phyloP scores from a whole-genome alignment of 2,113 vertebrate genomes.

The Saimiri boliviensis region DNA sequence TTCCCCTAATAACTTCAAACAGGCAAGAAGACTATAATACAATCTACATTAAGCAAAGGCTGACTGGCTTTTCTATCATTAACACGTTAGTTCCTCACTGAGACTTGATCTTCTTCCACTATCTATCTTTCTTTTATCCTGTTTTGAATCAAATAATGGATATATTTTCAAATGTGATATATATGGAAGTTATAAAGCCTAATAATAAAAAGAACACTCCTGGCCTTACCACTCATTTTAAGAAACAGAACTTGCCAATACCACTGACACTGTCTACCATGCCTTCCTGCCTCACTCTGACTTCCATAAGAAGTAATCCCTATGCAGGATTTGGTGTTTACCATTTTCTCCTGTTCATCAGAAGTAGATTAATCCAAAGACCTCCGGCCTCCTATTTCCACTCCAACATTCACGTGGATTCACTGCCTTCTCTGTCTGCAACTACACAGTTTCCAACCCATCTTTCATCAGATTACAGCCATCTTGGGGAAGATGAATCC shows the following conservation, averaged over 20 bases:
- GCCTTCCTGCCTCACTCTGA: neutral
- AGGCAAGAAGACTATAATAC: neutral
- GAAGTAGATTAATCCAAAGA: constrained; percentile 41
- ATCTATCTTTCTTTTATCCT: neutral
- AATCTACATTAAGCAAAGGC: neutral
- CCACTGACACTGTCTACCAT: neutral
- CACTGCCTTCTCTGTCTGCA: constrained; percentile 18
- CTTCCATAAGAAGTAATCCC: neutral
- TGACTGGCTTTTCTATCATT: neutral
- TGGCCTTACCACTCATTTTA: neutral
- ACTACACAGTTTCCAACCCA: neutral
- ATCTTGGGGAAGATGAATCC: neutral
- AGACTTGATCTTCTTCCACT: neutral
- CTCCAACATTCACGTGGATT: neutral
- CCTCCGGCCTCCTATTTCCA: neutral
- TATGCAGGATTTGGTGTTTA: neutral
- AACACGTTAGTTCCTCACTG: neutral
- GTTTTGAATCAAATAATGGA: neutral
- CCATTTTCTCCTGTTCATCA: neutral
- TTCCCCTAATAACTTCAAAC: neutral
- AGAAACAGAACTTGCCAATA: neutral
- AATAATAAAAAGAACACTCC: constrained; percentile 28
- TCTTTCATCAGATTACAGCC: neutral
- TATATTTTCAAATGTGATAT: neutral
- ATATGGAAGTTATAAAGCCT: neutral